phyloP scores from a whole-genome alignment of 2,888 invertebrate genomes.

The Busseola fusca region DNA sequence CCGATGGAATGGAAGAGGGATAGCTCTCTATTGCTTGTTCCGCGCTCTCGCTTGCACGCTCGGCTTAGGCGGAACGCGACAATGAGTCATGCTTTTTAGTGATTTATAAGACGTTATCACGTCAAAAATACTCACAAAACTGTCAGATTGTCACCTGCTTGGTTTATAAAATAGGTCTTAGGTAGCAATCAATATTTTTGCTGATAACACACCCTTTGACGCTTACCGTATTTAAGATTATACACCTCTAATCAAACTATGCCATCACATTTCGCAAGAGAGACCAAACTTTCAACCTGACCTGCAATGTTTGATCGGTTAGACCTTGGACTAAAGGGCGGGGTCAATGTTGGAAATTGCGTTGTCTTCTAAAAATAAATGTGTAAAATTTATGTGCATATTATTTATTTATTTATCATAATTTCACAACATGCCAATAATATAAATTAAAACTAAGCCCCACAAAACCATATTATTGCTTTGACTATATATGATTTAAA shows the following conservation, averaged over 20 bases:
- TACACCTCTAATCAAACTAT: constrained; percentile 2
- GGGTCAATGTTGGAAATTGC: constrained; percentile 55
- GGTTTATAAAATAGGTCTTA: neutral
- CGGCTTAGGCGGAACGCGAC: too few relatives aligned
- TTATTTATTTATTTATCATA: too few relatives aligned
- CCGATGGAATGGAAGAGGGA: too few relatives aligned
- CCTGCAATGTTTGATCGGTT: constrained; percentile 52
- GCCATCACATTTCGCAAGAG: constrained; percentile 44
- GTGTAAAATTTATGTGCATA: constrained; percentile 13
- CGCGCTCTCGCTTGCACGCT: too few relatives aligned
- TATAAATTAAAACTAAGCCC: too few relatives aligned
- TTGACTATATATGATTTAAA: too few relatives aligned
- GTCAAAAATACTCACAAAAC: neutral
- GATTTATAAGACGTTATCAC: too few relatives aligned
- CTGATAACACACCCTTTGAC: neutral
- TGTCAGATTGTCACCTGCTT: neutral
- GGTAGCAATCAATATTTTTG: neutral
- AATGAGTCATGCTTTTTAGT: too few relatives aligned
- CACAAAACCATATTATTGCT: too few relatives aligned
- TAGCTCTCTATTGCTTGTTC: too few relatives aligned
- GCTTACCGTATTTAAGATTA: neutral
- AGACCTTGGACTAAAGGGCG: constrained; percentile 55
- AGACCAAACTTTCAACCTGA: constrained; percentile 9
- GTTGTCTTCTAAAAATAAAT: constrained; percentile 30
- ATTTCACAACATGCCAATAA: too few relatives aligned